Evolutionary conservation across 1,140 invertebrate species (phyloP), one percentile per base, ranked within the genome.

Genomic region (Vanessa tameamea): DNA sequence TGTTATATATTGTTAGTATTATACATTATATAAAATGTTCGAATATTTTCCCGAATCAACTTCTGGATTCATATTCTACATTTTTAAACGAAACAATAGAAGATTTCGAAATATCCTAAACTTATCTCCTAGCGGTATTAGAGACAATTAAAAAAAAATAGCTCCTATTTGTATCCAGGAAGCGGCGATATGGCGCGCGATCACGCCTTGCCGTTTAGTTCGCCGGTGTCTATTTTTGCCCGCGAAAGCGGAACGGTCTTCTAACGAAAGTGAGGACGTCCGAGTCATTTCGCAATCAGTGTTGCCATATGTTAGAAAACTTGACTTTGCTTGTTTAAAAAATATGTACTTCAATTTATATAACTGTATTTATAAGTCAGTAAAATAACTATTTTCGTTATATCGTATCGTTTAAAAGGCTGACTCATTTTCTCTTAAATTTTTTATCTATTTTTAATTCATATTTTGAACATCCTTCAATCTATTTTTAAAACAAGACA

Each of bases 161-260:
- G 1, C 5, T 43, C n/a, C 64, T 72, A 72, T 73, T 68, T 72
- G 75, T 74, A 77, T 78, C 85, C 85, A 87, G 89, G 87, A 91
- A 89, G 75, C 78, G 83, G 82, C 77, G 87, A 87, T 80, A 84
- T 86, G 86, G 78, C 71, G 72, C 53, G 63, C 23, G 84, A 78
- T 76, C 82, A 75, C 78, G 80, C 76, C 77, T 78, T 74, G 73
- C 72, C 81, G 77, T 76, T 77, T 55, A 65, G 63, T 57, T 57
- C 65, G 66, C 71, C 78, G 78, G 73, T 64, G 75, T 85, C 82
- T 88, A 89, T 89, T 89, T 88, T 80, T 87, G 87, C 83, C 78
- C 78, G 83, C 78, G 84, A 89, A 89, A 89, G 87, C 85, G 87
- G 82, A 87, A 91, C 89, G 78, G 72, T 64, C 72, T 53, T 57